Evolutionary conservation across 2,888 invertebrate genomes (phyloP).

Genomic region (Sinhomidia bicolor): DNA sequence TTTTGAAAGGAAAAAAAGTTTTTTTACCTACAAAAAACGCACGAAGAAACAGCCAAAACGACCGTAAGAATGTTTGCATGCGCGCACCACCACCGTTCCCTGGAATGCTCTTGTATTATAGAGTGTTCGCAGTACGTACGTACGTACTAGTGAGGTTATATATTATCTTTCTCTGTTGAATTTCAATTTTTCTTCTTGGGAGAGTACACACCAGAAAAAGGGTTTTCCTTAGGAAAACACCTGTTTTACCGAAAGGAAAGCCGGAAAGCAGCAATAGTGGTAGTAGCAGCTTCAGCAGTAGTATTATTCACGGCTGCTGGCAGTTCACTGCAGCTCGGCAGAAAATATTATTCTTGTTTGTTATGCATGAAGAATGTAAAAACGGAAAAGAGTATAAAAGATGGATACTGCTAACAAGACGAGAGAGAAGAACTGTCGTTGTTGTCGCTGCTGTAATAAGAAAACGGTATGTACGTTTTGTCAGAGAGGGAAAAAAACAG

Average conservation of each 20-base stretch:
- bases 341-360: background rate
- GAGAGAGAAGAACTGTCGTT: too few species aligned
- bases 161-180: background rate
- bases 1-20: background rate
- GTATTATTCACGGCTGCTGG: background rate
- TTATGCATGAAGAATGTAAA: background rate
- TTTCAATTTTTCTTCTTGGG: conserved; percentile 9
- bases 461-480: too few species aligned
- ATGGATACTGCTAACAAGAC: background rate
- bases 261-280: background rate
- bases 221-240: conserved; percentile 9
- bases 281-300: background rate
- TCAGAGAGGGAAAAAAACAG: too few species aligned
- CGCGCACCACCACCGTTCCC: too few species aligned
- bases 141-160: background rate
- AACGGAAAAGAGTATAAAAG: background rate
- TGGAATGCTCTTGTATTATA: too few species aligned
- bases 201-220: background rate
- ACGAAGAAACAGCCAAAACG: too few species aligned
- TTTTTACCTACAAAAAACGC: too few species aligned
- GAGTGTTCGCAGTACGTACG: background rate
- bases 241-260: conserved; percentile 20
- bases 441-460: too few species aligned
- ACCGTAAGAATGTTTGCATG: too few species aligned
- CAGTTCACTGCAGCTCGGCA: background rate